Evolutionary conservation across 2,797 vertebrate species (phyloP), one percentile per base, ranked within the genome.

Genomic region (Rhabdomys pumilio): DNA sequence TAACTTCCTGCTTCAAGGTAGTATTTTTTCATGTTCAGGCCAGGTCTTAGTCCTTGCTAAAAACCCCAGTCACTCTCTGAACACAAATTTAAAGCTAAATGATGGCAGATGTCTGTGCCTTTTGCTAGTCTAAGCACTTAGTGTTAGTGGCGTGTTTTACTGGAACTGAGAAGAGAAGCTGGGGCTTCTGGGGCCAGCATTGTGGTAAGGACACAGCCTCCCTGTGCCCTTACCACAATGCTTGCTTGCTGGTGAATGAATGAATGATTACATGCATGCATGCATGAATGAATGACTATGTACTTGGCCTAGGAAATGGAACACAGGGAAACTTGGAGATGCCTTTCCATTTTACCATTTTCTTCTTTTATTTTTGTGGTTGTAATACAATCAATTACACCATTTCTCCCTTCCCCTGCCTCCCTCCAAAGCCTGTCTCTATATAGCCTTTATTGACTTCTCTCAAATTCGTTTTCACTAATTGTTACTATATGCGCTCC

Each of bases 211-310:
- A 38, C 38, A 38, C 38, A n/a, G n/a, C n/a, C n/a, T n/a, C n/a
- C n/a, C n/a, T 8, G 0, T 0, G 2, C 31, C 8, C 13, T 24
- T 65, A 72, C 47, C 61, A 79, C 9, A 72, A 20, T 11, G 14
- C 34, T 77, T 53, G 12, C 19, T 87, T 22, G 31, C 31, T 17
- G 67, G 67, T 69, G 34, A n/a, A n/a, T 73, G 31, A 76, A 75
- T 82, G 91, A 82, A 75, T 57, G 22, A 44, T 26, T 38, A 41
- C 44, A 38, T 73, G 55, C 72, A 88, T 29, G 67, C 41, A 38
- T 38, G 53, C 81, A 84, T 29, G 20, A 50, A 59, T 67, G 67
- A 69, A 19, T 69, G 67, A 19, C 3, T 67, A 13, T 53, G 61
- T 11, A 24, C 17, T 14, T 57, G 69, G n/a, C 44, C 5, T 84